Base-by-base conservation (phyloP, 2,888 invertebrate genomes). In the Penaeus monodon region DNA sequence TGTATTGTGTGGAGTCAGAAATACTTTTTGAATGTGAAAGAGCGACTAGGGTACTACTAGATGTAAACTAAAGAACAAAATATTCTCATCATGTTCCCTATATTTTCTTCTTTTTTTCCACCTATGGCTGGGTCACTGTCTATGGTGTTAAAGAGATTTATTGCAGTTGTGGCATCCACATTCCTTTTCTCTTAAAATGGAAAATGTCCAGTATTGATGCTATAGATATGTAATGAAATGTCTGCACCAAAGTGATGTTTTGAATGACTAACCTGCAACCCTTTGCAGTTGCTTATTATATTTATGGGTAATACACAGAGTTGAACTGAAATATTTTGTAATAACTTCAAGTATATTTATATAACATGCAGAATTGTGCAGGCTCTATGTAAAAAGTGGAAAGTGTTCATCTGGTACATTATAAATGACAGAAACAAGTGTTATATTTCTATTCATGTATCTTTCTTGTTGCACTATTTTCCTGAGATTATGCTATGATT, bases 91-190 rank as follows among this genome's bases (percentile, higher is more conserved):
- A 7, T 27, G 38, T 22, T 73, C 33, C 20, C 22, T 22, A 4
- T 20, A 29, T 8, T 38, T 29, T 73, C 33, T 73, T 29, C 27
- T 7, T 29, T 57, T n/a, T 24, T 77, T 27, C 29, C 24, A n/a
- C 63, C 24, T 57, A 17, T 33, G 20, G 63, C 24, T 57, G 22
- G 27, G 38, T 77, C n/a, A 57, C 27, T 77, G 57, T 77, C 76
- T 49, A 77, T 24, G 63, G 77, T 77, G 77, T 57, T 77, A n/a
- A 17, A 57, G 77, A 20, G 77, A 57, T 44, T 49, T 29, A 17
- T 77, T 77, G n/a, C 77, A 77, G 49, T 77, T 73, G 73, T 73
- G n/a, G 77, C 57, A 76, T 76, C 76, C 76, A 77, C n/a, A 77
- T 57, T 77, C 57, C 57, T 77, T 57, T 57, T 57, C 57, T 77